Conservation (phyloP, 2,888 invertebrate species). For the Mechanitis messenoides region DNA sequence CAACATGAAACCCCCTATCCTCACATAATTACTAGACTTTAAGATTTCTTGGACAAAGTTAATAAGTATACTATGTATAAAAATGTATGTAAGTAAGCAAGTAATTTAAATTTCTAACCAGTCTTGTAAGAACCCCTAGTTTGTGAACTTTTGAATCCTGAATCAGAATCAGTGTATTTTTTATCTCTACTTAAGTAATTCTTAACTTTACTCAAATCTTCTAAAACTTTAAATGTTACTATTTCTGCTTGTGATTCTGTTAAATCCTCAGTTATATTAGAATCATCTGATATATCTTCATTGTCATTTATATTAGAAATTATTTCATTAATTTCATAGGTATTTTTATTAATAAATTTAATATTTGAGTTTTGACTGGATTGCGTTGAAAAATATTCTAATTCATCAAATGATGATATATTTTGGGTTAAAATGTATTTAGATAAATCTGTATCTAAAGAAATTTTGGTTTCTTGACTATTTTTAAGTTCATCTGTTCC, state of each 20-base stretch:
- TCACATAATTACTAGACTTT: too few species aligned
- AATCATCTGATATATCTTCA: conserved; percentile 5
- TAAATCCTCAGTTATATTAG: conserved; percentile 28
- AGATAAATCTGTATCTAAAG: background rate
- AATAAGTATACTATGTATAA: too few species aligned
- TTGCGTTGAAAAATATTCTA: conserved; percentile 6
- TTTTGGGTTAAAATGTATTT: background rate
- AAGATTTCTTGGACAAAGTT: too few species aligned
- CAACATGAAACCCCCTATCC: too few species aligned
- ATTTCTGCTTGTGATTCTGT: conserved; percentile 35
- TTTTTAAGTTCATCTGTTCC: too few species aligned
- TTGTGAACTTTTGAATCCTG: conserved; percentile 55
- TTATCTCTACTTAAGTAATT: conserved; percentile 41
- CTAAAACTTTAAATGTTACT: conserved; percentile 58
- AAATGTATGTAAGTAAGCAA: too few species aligned
- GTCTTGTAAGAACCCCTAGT: conserved; percentile 33
- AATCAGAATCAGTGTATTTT: conserved; percentile 41
- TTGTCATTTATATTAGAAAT: conserved; percentile 2
- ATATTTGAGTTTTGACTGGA: conserved; percentile 5
- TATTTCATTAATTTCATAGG: background rate
- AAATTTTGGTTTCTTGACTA: too few species aligned
- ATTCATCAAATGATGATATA: conserved; percentile 2
- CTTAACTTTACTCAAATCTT: conserved; percentile 56
- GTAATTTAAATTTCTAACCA: conserved; percentile 26
- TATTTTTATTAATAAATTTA: conserved; percentile 8